These are phyloP conservation scores for Numenius phaeopus DNA, from an alignment of 2,797 vertebrate genomes.

Conservation along the genomic window DNA sequence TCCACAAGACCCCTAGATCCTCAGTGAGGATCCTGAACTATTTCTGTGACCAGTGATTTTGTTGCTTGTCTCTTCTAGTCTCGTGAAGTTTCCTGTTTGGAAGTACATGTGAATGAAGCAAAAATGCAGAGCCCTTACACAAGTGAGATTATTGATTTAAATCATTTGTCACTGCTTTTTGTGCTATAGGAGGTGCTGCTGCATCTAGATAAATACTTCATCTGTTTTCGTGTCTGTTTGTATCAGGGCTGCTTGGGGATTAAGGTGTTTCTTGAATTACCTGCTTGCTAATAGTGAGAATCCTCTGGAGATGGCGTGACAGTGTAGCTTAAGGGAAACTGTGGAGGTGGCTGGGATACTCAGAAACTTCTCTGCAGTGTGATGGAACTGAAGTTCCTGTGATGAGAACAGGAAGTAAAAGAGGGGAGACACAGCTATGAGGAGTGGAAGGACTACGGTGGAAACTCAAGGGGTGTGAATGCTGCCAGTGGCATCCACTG, in stretches of 20 bases:
- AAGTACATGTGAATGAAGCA: conserved; percentile 29
- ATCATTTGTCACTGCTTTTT: neutral
- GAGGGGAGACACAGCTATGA: neutral
- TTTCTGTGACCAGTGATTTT: neutral
- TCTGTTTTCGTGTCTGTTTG: neutral
- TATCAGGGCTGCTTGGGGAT: neutral
- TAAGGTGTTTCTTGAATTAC: neutral
- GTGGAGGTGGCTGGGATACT: neutral
- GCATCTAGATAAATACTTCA: neutral
- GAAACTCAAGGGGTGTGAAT: neutral
- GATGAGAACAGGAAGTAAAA: neutral
- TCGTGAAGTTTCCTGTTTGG: conserved; percentile 57
- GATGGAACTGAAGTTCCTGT: neutral
- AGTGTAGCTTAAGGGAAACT: neutral
- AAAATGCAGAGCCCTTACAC: neutral
- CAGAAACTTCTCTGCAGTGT: neutral
- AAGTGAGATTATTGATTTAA: conserved; percentile 38
- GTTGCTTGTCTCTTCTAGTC: conserved; percentile 49
- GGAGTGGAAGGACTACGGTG: neutral
- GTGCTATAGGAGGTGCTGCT: neutral
- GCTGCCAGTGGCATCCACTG: neutral
- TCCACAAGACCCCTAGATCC: neutral
- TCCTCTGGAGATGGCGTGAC: neutral
- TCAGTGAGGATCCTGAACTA: neutral
- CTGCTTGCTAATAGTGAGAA: neutral